These are phyloP conservation scores for Zygaena filipendulae DNA, from an alignment of 2,888 invertebrate genomes.

Conservation along the genomic window DNA sequence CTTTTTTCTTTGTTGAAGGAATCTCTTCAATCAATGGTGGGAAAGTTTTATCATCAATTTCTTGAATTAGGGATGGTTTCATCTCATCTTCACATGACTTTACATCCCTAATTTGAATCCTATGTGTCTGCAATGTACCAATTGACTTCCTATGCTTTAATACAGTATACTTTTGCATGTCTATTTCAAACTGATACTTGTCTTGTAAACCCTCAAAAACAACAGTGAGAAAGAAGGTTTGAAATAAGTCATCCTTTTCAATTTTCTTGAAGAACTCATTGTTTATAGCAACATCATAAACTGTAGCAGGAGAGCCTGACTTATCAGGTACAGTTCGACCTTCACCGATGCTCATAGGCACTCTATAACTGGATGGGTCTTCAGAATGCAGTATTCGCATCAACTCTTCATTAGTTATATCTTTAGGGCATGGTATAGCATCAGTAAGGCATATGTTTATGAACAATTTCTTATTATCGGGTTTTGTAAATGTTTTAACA, in stretches of 20 bases:
- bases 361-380: conserved; percentile 76
- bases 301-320: conserved; percentile 76
- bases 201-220: conserved; percentile 79
- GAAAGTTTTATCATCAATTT: conserved; percentile 43
- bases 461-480: conserved; percentile 79
- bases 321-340: conserved; percentile 83
- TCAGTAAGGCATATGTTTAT: conserved; percentile 87
- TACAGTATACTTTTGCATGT: conserved; percentile 72
- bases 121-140: conserved; percentile 78
- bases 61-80: conserved; percentile 69
- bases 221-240: conserved; percentile 82
- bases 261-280: conserved; percentile 82
- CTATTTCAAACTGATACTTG: conserved; percentile 79
- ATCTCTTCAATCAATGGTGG: conserved; percentile 16
- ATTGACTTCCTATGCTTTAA: conserved; percentile 79
- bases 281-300: conserved; percentile 87
- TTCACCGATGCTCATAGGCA: conserved; percentile 93
- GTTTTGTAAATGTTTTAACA: conserved; percentile 76
- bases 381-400: conserved; percentile 74
- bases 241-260: conserved; percentile 74
- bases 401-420: conserved; percentile 77
- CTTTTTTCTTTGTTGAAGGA: conserved; percentile 26
- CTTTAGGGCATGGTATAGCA: conserved; percentile 78
- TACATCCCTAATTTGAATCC: conserved; percentile 77
- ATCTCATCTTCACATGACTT: conserved; percentile 42